These are phyloP conservation scores for Hyphantria cunea DNA, from an alignment of 1,140 invertebrate genomes.

Conservation along the genomic window DNA sequence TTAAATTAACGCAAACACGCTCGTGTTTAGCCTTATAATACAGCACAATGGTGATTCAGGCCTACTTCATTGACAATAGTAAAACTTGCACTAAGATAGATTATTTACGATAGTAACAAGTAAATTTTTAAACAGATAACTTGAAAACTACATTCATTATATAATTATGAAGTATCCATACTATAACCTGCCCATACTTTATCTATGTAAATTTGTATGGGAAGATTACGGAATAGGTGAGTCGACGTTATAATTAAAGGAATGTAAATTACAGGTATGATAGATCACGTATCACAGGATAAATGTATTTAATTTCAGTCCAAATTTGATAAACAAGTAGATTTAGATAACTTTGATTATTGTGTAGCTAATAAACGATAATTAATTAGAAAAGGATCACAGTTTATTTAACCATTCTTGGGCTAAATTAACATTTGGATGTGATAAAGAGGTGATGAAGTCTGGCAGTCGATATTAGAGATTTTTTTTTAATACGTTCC, in stretches of 20 bases:
- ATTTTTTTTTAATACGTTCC: no score
- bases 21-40: no score
- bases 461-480: no score
- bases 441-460: no score
- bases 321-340: conserved; percentile 16
- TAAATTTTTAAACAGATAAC: conserved; percentile 30
- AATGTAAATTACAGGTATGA: conserved; percentile 30
- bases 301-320: conserved; percentile 20
- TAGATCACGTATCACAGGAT: conserved; percentile 29
- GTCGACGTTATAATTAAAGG: conserved; percentile 21
- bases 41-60: background rate
- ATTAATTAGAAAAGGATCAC: no score
- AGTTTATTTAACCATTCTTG: no score
- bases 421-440: no score
- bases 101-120: conserved; percentile 33
- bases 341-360: background rate
- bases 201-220: conserved; percentile 9
- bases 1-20: background rate
- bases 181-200: conserved; percentile 13
- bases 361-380: conserved; percentile 5
- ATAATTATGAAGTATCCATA: conserved; percentile 16
- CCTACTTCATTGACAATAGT: background rate
- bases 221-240: conserved; percentile 17
- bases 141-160: conserved; percentile 29
- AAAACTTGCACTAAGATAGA: conserved; percentile 3